Conservation (phyloP, 92 coral and sea anemone species). For the Porites evermanni region DNA sequence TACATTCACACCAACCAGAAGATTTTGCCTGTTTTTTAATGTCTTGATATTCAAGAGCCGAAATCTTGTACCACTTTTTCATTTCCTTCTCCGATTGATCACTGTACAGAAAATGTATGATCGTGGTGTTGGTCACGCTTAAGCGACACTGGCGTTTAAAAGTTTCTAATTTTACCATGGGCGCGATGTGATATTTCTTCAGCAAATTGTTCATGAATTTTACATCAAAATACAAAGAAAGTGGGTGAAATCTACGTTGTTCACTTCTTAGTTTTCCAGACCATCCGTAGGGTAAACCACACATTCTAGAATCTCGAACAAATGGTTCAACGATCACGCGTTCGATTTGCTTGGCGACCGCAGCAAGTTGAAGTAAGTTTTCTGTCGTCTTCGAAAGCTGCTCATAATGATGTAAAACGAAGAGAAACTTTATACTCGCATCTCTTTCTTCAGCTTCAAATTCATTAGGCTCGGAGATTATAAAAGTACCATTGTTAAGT, state of each 20-base stretch:
- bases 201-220: slow-evolving; percentile 78
- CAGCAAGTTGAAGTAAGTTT: slow-evolving; percentile 88
- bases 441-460: slow-evolving; percentile 23
- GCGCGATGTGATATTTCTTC: slow-evolving; percentile 68
- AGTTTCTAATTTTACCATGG: slow-evolving; percentile 68
- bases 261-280: slow-evolving; percentile 77
- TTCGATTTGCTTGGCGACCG: slow-evolving; percentile 76
- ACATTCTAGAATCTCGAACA: slow-evolving; percentile 98
- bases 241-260: slow-evolving; percentile 84
- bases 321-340: slow-evolving; percentile 90
- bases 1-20: slow-evolving; percentile 88
- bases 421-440: slow-evolving; percentile 67
- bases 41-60: slow-evolving; percentile 45
- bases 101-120: slow-evolving; percentile 85
- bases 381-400: slow-evolving; percentile 97
- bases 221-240: slow-evolving; percentile 85
- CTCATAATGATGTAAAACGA: slow-evolving; percentile 94
- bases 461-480: neutral
- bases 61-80: slow-evolving; percentile 82
- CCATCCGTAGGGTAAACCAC: slow-evolving; percentile 93
- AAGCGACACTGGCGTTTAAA: slow-evolving; percentile 76
- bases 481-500: neutral
- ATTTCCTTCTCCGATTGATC: slow-evolving; percentile 73
- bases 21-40: slow-evolving; percentile 38
- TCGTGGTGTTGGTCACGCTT: slow-evolving; percentile 52